Evolutionary conservation across 2,888 invertebrate genomes (phyloP), one percentile per base, ranked within the genome.

Genomic region (Nemurella pictetii): DNA sequence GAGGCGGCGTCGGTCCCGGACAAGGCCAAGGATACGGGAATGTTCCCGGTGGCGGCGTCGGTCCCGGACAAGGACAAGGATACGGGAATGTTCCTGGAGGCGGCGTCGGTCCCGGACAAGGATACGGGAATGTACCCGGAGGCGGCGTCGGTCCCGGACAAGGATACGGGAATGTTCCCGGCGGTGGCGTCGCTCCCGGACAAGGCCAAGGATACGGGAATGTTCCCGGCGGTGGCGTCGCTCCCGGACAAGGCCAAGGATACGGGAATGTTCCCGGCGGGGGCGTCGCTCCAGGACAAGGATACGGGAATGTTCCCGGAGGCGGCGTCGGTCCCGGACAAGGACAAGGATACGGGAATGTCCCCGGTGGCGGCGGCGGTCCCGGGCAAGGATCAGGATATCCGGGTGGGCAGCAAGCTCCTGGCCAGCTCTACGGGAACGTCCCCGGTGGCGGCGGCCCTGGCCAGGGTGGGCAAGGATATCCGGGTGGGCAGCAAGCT

Each of bases 1-100:
- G 83, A 9, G 9, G 20, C 78, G 36, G 29, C 35, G 0, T 12
- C 83, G 26, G 72, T 55, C 83, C 35, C 80, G 85, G 29, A 26
- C 85, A 28, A 3, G 86, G 86, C 85, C 86, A 87, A 72, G 87
- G 86, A 29, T 75, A 75, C 80, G 85, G 78, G 32, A 27, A 73
- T 26, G 72, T 72, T 35, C 27, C 86, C 30, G 84, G 85, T 26
- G 85, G 85, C 27, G 85, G 78, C 84, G 86, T 84, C 27, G 26
- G 86, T 36, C 82, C 84, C 5, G 86, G 80, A 0, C 85, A 35
- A 73, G 80, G 25, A 25, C 30, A n/a, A 55, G 55, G 55, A 55
- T 55, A 20, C 55, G n/a, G n/a, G 15, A n/a, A 30, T 0, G 27
- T n/a, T 15, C 83, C 75, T 9, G 36, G 77, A 83, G 82, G 85